phyloP scores from a whole-genome alignment of 1,140 invertebrate species.

The Portunus trituberculatus region DNA sequence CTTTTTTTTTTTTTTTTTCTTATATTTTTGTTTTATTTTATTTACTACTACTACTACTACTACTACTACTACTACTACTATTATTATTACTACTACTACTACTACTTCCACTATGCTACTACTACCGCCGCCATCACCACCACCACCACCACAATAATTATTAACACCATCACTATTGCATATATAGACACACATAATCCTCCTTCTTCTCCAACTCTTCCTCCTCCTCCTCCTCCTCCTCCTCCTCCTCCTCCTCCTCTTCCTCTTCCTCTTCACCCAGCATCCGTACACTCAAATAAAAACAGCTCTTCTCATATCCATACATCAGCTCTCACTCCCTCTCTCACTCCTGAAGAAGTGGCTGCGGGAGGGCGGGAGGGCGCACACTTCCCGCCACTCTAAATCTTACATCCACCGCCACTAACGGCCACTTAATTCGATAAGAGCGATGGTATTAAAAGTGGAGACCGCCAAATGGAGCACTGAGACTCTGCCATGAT shows the following conservation, averaged over 20 bases:
- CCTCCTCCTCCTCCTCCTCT: not conserved
- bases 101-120: not conserved
- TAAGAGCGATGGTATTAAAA: conserved; percentile 59
- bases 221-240: not conserved
- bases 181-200: not conserved
- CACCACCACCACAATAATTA: not conserved
- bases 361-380: no score
- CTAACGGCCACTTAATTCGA: conserved; percentile 69
- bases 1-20: no score
- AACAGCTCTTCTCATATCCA: conserved; percentile 39
- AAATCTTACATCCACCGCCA: conserved; percentile 47
- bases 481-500: conserved; percentile 47
- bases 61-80: conserved; percentile 39
- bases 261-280: not conserved
- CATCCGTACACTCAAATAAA: not conserved
- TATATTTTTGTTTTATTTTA: no score
- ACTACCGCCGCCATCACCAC: not conserved
- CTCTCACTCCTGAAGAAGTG: not conserved
- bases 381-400: not conserved
- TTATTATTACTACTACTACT: conserved; percentile 28
- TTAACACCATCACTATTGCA: not conserved
- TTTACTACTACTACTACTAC: conserved; percentile 38
- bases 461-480: conserved; percentile 44
- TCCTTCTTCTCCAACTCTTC: not conserved
- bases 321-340: conserved; percentile 6